Evolutionary conservation across 2,888 invertebrate genomes (phyloP).

Genomic region (Sarcophaga subvicina): DNA sequence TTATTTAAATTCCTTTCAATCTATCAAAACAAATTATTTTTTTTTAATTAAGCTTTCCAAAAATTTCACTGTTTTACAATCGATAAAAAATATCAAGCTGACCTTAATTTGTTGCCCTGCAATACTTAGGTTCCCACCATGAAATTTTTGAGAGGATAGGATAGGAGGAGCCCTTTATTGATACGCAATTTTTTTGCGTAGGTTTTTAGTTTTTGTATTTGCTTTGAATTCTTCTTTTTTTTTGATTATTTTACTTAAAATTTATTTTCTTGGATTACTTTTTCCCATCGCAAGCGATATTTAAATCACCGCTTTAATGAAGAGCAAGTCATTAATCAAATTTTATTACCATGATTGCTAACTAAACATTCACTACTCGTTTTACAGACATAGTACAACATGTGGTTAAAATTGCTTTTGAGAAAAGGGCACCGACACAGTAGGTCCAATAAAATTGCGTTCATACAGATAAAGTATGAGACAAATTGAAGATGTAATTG

Average conservation of each 20-base stretch:
- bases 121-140: conserved; percentile 31
- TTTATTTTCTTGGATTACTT: conserved; percentile 8
- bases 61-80: conserved; percentile 33
- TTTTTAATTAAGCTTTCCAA: background rate
- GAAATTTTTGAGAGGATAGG: background rate
- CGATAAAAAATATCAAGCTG: conserved; percentile 39
- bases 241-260: conserved; percentile 26
- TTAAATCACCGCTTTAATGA: conserved; percentile 13
- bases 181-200: conserved; percentile 17
- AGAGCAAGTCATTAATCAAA: conserved; percentile 37
- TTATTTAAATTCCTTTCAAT: background rate
- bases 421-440: too few relatives aligned
- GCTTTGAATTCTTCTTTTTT: background rate
- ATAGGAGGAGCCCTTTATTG: conserved; percentile 8
- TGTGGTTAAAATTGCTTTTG: background rate
- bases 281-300: conserved; percentile 13
- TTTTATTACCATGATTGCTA: conserved; percentile 38
- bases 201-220: conserved; percentile 23
- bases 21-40: background rate
- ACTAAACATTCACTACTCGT: background rate
- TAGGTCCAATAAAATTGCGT: too few relatives aligned
- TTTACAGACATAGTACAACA: background rate
- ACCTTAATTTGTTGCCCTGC: conserved; percentile 45
- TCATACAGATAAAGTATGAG: too few relatives aligned
- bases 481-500: too few relatives aligned